Conservation (phyloP, 2,888 invertebrate species). For the Sceliomorpha sp. region DNA sequence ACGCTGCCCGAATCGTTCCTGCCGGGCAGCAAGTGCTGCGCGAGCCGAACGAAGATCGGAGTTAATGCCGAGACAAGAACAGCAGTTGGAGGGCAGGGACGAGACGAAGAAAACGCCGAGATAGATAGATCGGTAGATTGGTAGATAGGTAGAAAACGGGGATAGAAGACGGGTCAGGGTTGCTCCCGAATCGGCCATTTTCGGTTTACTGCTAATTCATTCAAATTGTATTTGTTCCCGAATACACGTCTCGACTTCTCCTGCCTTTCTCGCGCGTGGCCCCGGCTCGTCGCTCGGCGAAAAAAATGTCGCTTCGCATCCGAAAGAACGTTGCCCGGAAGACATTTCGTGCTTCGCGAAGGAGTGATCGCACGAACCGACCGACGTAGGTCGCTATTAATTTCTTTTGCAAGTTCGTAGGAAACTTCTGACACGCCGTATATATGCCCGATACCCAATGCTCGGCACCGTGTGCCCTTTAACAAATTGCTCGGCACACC, state of each 20-base stretch:
- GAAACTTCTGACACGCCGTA: slow-evolving; percentile 16
- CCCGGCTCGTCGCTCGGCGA: slow-evolving; percentile 9
- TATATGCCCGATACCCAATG: slow-evolving; percentile 13
- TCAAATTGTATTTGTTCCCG: slow-evolving; percentile 78
- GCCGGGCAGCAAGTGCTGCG: too few relatives aligned
- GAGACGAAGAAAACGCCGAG: slow-evolving; percentile 11
- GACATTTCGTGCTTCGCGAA: too few relatives aligned
- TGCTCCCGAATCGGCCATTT: slow-evolving; percentile 67
- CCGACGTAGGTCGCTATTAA: too few relatives aligned
- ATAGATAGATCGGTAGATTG: slow-evolving; percentile 12
- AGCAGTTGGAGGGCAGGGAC: slow-evolving; percentile 13
- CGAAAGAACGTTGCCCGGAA: too few relatives aligned
- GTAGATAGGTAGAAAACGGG: slow-evolving; percentile 19
- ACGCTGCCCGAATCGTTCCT: too few relatives aligned
- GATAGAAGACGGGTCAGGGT: slow-evolving; percentile 14
- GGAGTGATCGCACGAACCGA: too few relatives aligned
- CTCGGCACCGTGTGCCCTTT: slow-evolving; percentile 34
- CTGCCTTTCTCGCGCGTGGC: slow-evolving; percentile 14
- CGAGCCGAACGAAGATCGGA: background rate
- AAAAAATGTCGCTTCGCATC: slow-evolving; percentile 7
- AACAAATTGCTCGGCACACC: slow-evolving; percentile 56
- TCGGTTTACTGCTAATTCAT: slow-evolving; percentile 78
- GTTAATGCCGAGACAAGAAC: background rate
- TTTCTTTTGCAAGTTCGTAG: too few relatives aligned
- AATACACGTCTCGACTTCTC: slow-evolving; percentile 70